phyloP scores from a whole-genome alignment of 1,140 invertebrate genomes.

The Psilanteris sp. region DNA sequence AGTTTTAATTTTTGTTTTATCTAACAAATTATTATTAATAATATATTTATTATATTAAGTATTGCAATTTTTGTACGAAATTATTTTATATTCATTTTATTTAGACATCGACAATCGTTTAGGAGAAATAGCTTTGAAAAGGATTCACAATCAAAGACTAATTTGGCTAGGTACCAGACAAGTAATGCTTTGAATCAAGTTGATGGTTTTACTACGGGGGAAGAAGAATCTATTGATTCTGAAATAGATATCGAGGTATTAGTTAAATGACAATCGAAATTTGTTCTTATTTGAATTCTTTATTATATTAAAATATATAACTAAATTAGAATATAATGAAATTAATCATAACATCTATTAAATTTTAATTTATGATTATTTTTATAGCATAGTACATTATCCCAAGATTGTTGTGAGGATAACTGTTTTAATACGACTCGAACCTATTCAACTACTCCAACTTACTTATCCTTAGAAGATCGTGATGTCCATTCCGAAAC shows the following conservation, averaged over 20 bases:
- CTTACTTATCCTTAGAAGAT: conserved; percentile 55
- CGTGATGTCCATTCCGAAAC: conserved; percentile 31
- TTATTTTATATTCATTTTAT: background rate
- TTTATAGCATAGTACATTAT: conserved; percentile 12
- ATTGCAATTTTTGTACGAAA: too few relatives aligned
- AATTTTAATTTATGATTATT: too few relatives aligned
- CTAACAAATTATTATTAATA: too few relatives aligned
- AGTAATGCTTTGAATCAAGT: conserved; percentile 73
- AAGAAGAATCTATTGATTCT: conserved; percentile 42
- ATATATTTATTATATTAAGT: too few relatives aligned
- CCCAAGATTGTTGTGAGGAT: conserved; percentile 25
- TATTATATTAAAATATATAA: too few relatives aligned
- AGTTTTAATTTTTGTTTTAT: too few relatives aligned
- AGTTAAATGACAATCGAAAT: too few relatives aligned
- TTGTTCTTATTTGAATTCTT: too few relatives aligned
- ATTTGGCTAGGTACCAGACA: conserved; percentile 75
- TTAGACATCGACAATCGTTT: conserved; percentile 71
- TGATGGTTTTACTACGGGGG: conserved; percentile 51
- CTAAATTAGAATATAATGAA: too few relatives aligned
- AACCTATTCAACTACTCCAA: conserved; percentile 60
- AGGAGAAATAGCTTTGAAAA: conserved; percentile 72
- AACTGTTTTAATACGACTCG: conserved; percentile 21
- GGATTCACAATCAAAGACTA: conserved; percentile 67
- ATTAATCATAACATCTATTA: too few relatives aligned
- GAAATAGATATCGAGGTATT: conserved; percentile 52